Conservation (phyloP, 2,797 vertebrate species). For the Lepilemur ruficaudatus region DNA sequence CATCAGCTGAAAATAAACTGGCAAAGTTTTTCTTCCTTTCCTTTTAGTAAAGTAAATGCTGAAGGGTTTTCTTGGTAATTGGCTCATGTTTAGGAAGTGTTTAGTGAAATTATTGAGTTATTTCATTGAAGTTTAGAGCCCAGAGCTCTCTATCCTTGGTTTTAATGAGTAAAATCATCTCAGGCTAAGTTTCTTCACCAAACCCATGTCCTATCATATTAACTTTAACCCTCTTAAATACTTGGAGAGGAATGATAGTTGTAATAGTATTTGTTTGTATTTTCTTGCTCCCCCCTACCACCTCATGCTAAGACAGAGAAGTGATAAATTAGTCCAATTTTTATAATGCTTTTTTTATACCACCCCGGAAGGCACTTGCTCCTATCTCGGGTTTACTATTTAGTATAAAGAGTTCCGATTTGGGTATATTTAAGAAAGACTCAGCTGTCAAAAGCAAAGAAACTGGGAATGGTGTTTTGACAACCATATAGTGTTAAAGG, state of each 20-base stretch:
- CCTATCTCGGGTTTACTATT: conserved; percentile 85
- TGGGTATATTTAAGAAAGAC: conserved; percentile 88
- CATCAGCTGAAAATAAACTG: neutral
- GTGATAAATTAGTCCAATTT: conserved; percentile 64
- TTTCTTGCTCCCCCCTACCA: neutral
- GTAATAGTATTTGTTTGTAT: conserved; percentile 57
- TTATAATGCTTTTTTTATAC: conserved; percentile 62
- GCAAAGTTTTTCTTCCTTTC: conserved; percentile 32
- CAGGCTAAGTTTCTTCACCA: neutral
- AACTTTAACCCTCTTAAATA: conserved; percentile 28
- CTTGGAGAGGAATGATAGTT: conserved; percentile 47
- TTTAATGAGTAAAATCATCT: conserved; percentile 61
- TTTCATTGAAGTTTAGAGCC: conserved; percentile 53
- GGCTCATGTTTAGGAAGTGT: conserved; percentile 56
- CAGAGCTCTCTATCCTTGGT: conserved; percentile 11
- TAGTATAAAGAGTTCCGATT: conserved; percentile 87
- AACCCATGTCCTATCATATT: neutral
- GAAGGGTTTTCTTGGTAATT: conserved; percentile 67
- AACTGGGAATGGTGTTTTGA: conserved; percentile 89
- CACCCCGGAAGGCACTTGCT: conserved; percentile 79
- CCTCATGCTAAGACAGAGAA: conserved; percentile 17
- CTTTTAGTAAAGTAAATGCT: conserved; percentile 30
- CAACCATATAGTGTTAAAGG: conserved; percentile 87
- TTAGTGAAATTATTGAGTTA: conserved; percentile 64
- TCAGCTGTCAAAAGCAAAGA: conserved; percentile 89